Conservation (phyloP, 1,140 invertebrate species). For the Grapholita molesta region DNA sequence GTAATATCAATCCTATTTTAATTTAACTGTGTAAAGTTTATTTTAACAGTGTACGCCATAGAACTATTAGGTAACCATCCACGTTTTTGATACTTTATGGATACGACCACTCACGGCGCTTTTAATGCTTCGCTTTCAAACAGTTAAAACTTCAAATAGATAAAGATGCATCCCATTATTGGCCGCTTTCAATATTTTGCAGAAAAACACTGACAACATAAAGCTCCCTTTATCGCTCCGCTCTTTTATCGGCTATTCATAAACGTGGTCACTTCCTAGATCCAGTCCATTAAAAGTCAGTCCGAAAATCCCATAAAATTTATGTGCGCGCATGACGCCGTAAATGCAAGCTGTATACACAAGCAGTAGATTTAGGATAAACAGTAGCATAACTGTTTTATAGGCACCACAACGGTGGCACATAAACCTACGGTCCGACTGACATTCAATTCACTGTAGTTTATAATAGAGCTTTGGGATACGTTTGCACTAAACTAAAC, state of each 20-base stretch:
- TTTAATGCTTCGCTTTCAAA: no score
- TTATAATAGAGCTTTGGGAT: neutral
- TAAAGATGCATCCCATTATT: neutral
- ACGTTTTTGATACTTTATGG: no score
- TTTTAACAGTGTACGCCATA: no score
- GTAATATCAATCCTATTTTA: no score
- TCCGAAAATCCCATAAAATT: constrained; percentile 57
- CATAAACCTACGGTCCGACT: neutral
- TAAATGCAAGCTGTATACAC: constrained; percentile 38
- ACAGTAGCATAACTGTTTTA: neutral
- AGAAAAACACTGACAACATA: neutral
- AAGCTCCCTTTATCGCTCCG: constrained; percentile 21
- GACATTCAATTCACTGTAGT: neutral
- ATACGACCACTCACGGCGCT: no score
- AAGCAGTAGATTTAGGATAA: neutral
- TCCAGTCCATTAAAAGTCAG: constrained; percentile 48
- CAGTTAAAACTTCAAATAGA: neutral
- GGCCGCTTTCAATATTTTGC: neutral
- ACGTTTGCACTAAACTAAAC: no score
- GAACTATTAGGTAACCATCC: no score
- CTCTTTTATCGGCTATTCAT: constrained; percentile 31
- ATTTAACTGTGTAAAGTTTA: no score
- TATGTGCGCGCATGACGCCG: constrained; percentile 49
- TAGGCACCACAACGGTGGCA: neutral
- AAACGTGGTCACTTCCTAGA: constrained; percentile 44